phyloP scores from a whole-genome alignment of 1,140 invertebrate genomes.

The Bombus fervidus region DNA sequence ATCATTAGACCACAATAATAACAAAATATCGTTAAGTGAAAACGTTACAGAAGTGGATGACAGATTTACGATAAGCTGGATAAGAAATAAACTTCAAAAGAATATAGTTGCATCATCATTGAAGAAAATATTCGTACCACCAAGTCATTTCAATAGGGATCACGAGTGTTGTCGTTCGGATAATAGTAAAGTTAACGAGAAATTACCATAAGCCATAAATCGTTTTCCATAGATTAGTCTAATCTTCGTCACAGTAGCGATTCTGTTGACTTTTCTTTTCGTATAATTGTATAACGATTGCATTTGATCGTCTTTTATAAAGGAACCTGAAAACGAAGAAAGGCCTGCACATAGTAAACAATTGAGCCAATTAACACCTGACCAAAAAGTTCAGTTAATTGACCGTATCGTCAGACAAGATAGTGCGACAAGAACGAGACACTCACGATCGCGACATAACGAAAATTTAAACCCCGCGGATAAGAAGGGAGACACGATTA shows the following conservation, averaged over 20 bases:
- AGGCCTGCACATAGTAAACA: constrained; percentile 74
- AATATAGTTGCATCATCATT: constrained; percentile 27
- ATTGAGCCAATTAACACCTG: constrained; percentile 76
- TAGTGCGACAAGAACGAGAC: constrained; percentile 63
- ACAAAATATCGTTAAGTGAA: constrained; percentile 7
- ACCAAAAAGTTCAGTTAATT: constrained; percentile 79
- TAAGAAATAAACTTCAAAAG: constrained; percentile 29
- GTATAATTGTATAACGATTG: not conserved
- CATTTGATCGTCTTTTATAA: constrained; percentile 46
- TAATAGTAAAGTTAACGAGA: constrained; percentile 41
- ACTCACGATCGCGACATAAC: constrained; percentile 75
- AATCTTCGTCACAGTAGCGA: not conserved
- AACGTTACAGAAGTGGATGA: constrained; percentile 6
- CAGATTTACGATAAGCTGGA: constrained; percentile 24
- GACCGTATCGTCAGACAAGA: constrained; percentile 76
- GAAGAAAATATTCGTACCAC: not conserved
- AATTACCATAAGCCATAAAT: not conserved
- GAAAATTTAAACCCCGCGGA: constrained; percentile 74
- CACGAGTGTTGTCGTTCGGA: constrained; percentile 17
- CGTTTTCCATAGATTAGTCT: not conserved
- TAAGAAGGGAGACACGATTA: constrained; percentile 74
- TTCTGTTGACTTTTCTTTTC: not conserved
- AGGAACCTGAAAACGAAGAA: constrained; percentile 79
- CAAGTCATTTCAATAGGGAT: not conserved
- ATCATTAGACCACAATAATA: constrained; percentile 38